Evolutionary conservation across 2,797 vertebrate species (phyloP), one percentile per base, ranked within the genome.

Genomic region (Pteropus rufus): DNA sequence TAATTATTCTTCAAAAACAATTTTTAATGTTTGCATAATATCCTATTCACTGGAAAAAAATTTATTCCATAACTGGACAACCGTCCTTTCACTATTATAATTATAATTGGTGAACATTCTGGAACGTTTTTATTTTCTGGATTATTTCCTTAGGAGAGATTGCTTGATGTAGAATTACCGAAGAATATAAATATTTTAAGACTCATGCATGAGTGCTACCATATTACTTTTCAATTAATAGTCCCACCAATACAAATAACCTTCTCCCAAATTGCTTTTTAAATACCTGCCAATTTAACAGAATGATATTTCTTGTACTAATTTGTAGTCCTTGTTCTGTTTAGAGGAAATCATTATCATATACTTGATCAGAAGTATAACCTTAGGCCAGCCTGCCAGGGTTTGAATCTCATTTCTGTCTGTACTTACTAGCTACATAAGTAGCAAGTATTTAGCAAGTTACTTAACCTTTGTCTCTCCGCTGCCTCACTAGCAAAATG

Each of bases 21-120:
- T n/a, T 81, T 44, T 84, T 80, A 79, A 70, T 79, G 49, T 86
- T 72, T 93, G 36, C 7, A 89, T 86, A 87, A 86, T 67, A 96
- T 19, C 49, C n/a, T 94, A 46, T 56, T 91, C 29, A 70, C n/a
- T 88, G 39, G 14, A 77, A 16, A 92, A 95, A 93, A 82, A 93
- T n/a, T 89, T 70, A 84, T 83, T 58, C 65, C 10, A 6, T 36
- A 93, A 88, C 26, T 73, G 46, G 49, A 89, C 31, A 85, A 65
- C 24, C 58, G 58, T 62, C 76, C 52, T 4, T 65, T 46, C 56
- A 69, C 29, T 69, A 92, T 56, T 46, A 62, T 62, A 95, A 92
- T 54, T 46, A 62, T 62, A 95, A 91, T 24, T 84, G 21, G 39
- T 26, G 8, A 91, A 69, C 21, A 89, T 65, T 18, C 26, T 82